A percentile compares a stretch with the other conserved stretches of the same genome.
Conservation (phyloP, 2,797 vertebrate genomes). For the Emydoidea blandingii region DNA sequence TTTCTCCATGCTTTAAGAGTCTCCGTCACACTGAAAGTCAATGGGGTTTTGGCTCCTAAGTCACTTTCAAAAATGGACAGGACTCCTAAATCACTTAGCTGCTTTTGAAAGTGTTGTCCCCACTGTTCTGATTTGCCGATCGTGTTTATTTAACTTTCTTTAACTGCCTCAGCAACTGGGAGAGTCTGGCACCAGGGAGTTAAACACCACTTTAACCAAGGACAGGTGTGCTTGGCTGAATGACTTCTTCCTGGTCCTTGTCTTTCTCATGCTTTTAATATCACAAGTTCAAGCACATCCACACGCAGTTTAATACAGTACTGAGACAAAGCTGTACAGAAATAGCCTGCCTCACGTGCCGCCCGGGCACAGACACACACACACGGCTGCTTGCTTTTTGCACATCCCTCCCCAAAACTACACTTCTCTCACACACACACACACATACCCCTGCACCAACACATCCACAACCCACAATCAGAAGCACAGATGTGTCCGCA, state of each 20-base stretch:
- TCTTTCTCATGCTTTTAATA: constrained; percentile 5
- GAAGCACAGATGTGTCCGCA: background rate
- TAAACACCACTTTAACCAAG: background rate
- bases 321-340: constrained; percentile 23
- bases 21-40: constrained; percentile 18
- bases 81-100: constrained; percentile 4
- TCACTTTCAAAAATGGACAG: background rate
- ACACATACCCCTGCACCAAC: background rate
- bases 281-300: constrained; percentile 53
- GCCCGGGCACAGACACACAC: background rate
- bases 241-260: constrained; percentile 58
- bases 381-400: constrained; percentile 1
- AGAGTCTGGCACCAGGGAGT: background rate
- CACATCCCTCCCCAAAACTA: constrained; percentile 54
- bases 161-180: constrained; percentile 7
- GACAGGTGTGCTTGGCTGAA: background rate
- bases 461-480: background rate
- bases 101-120: constrained; percentile 36
- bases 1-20: background rate
- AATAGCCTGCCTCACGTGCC: background rate
- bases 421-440: background rate
- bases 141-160: constrained; percentile 41
- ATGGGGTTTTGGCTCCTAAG: constrained; percentile 19
- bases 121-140: constrained; percentile 30
- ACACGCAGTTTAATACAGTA: background rate